Evolutionary conservation across 2,113 vertebrate genomes (phyloP), one percentile per base, ranked within the genome.

Genomic region (Hiodon tergisus): DNA sequence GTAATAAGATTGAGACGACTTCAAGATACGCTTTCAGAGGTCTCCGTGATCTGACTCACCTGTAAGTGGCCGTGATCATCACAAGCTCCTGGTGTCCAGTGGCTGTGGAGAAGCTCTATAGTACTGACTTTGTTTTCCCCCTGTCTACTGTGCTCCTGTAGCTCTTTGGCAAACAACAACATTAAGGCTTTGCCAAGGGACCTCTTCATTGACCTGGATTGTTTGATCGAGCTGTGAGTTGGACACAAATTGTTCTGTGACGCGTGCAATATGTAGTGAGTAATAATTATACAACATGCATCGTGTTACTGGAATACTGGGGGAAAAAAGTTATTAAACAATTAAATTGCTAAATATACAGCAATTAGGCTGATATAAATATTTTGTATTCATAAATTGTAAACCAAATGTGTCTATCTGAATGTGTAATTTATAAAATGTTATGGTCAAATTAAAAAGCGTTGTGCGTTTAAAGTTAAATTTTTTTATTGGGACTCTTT

Each of bases 121-220:
- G 60, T 73, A 68, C 72, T 83, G 71, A 78, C 62, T 55, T 31
- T 84, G 80, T 78, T 57, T 67, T 81, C 77, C 79, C 71, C 81
- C 77, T 67, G 14, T 13, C 3, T 74, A 31, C 76, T 88, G 58
- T 85, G 86, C 90, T 14, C 75, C 81, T 79, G 88, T 89, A 99
- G 97, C 83, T 99, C 97, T 86, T 88, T 99, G 89, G 96, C 97
- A 76, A 97, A 98, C 88, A 98, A 98, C 89, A 93, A 95, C 75
- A 94, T 99, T 76, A 95, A 93, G 90, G 87, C 90, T 76, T 90
- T 99, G 84, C 96, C 96, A 54, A 92, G 94, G 83, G 94, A 98
- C 50, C 86, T 98, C 86, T 98, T 99, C 86, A 89, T 81, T 14
- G 95, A 97, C 84, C 89, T 99, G 87, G 96, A 99, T 81, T 99